These are phyloP conservation scores for Orius laevigatus DNA, from an alignment of 1,140 invertebrate genomes.

Conservation along the genomic window DNA sequence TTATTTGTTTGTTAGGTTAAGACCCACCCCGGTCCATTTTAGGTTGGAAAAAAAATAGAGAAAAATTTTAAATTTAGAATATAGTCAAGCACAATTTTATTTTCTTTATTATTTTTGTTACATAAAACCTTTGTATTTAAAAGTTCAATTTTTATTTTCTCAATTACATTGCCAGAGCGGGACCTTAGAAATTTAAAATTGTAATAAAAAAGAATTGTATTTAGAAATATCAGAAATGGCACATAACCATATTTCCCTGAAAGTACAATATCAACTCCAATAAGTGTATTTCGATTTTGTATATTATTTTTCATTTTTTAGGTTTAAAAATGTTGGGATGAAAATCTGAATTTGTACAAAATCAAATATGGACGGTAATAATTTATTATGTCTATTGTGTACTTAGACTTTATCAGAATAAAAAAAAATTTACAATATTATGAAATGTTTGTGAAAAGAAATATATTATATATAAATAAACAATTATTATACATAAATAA, in stretches of 20 bases:
- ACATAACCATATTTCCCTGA: conserved; percentile 3
- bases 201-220: neutral
- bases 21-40: conserved; percentile 11
- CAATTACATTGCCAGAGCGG: neutral
- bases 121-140: too few species aligned
- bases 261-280: conserved; percentile 13
- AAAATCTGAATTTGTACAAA: conserved; percentile 16
- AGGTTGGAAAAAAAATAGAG: neutral
- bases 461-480: conserved; percentile 11
- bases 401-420: conserved; percentile 13
- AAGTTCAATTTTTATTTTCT: neutral
- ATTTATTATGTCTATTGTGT: conserved; percentile 15
- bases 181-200: neutral
- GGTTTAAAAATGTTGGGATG: conserved; percentile 5
- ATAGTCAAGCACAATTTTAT: neutral
- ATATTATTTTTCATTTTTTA: conserved; percentile 10
- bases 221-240: conserved; percentile 1
- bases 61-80: conserved; percentile 6
- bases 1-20: conserved; percentile 4
- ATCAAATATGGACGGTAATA: conserved; percentile 12
- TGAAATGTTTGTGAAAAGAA: conserved; percentile 15
- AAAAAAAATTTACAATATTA: conserved; percentile 15
- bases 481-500: conserved; percentile 1
- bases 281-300: conserved; percentile 7
- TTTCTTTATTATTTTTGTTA: neutral